A percentile compares a stretch with the other conserved stretches of the same genome.
These are phyloP conservation scores for Gibbula magus DNA, from an alignment of 2,888 invertebrate genomes.

Conservation along the genomic window DNA sequence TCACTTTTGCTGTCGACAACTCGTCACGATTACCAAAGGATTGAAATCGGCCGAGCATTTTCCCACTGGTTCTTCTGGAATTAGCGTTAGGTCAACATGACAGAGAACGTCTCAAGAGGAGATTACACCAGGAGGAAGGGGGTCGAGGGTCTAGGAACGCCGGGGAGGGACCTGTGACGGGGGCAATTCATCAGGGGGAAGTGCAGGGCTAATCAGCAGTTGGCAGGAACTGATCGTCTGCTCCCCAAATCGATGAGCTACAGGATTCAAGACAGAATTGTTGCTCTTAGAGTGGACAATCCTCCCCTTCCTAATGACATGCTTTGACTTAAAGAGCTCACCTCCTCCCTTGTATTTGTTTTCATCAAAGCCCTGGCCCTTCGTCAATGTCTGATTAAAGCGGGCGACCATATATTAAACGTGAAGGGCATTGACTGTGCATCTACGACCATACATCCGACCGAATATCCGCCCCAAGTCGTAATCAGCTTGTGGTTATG, in stretches of 20 bases:
- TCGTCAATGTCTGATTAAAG: neutral
- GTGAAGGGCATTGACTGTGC: no score
- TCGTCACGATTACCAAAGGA: neutral
- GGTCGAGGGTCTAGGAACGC: neutral
- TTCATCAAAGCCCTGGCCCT: neutral
- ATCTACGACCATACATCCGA: no score
- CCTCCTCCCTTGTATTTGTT: neutral
- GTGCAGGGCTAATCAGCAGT: neutral
- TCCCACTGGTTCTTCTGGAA: neutral
- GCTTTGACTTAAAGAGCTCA: neutral
- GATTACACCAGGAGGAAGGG: neutral
- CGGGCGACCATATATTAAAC: neutral
- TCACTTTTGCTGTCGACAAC: neutral
- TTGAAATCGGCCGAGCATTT: neutral
- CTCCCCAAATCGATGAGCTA: neutral
- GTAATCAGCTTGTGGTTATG: no score
- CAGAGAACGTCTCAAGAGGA: neutral
- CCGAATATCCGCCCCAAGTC: no score
- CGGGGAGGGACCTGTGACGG: neutral
- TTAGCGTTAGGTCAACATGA: neutral
- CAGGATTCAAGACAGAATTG: neutral
- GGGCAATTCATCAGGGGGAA: neutral
- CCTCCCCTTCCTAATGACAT: neutral
- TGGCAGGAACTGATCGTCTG: neutral
- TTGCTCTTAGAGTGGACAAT: neutral